phyloP scores from a whole-genome alignment of 2,113 vertebrate genomes.

The Callopanchax toddi region DNA sequence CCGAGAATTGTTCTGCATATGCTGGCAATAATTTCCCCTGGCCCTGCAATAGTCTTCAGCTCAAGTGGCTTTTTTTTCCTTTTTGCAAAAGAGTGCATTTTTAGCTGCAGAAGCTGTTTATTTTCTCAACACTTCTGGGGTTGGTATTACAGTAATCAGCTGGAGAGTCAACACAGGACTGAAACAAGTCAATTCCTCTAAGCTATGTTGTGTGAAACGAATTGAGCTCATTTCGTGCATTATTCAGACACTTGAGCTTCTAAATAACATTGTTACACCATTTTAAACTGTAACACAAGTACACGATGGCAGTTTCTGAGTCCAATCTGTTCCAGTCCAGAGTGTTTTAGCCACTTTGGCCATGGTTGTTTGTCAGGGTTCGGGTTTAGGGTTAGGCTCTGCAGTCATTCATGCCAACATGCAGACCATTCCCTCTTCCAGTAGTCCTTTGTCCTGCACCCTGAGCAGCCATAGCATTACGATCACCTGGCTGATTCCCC shows the following conservation, averaged over 20 bases:
- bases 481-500: too few relatives aligned
- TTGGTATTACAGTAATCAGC: constrained; percentile 32
- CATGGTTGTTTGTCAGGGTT: too few relatives aligned
- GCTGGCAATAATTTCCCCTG: constrained; percentile 45
- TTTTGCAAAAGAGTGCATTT: constrained; percentile 43
- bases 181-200: not conserved
- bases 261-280: not conserved
- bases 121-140: constrained; percentile 18
- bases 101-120: constrained; percentile 20
- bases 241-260: not conserved
- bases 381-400: too few relatives aligned
- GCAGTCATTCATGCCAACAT: constrained; percentile 13
- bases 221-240: not conserved
- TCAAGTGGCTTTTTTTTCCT: constrained; percentile 37
- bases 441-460: too few relatives aligned
- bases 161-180: constrained; percentile 1
- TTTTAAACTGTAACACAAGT: not conserved
- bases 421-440: not conserved
- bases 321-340: too few relatives aligned
- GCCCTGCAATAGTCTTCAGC: constrained; percentile 45
- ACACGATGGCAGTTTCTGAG: too few relatives aligned
- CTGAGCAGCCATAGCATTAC: too few relatives aligned
- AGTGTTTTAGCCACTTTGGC: too few relatives aligned
- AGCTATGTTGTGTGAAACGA: constrained; percentile 1
- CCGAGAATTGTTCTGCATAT: constrained; percentile 36